Percentiles rank a stretch among this genome's conserved stretches.
phyloP scores from a whole-genome alignment of 2,797 vertebrate genomes.

The Danio tinwini region DNA sequence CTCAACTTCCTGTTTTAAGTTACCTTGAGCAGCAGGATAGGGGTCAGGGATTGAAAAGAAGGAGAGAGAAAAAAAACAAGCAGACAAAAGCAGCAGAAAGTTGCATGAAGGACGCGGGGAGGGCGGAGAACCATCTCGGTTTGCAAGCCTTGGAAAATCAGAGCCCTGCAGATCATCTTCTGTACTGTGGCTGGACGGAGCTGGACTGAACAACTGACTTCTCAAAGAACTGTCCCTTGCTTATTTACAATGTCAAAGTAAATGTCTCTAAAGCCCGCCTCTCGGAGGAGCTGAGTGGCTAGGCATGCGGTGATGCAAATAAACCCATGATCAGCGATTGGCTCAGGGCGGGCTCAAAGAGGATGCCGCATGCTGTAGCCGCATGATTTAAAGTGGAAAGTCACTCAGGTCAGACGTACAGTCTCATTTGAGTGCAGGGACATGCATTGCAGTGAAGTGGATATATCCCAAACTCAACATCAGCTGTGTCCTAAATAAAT shows the following conservation, averaged over 20 bases:
- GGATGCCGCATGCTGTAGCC: conserved; percentile 81
- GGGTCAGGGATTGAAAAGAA: conserved; percentile 87
- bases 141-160: conserved; percentile 70
- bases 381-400: conserved; percentile 86
- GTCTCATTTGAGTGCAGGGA: conserved; percentile 71
- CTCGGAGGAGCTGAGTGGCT: conserved; percentile 68
- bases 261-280: conserved; percentile 81
- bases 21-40: conserved; percentile 99
- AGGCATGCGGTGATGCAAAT: conserved; percentile 69
- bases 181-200: conserved; percentile 68
- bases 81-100: conserved; percentile 73
- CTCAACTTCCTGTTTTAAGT: conserved; percentile 99
- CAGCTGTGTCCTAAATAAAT: neutral
- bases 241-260: conserved; percentile 91
- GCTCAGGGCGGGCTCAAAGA: conserved; percentile 68
- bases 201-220: conserved; percentile 76
- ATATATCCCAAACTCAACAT: conserved; percentile 14
- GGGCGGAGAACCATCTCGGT: conserved; percentile 52
- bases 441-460: conserved; percentile 44
- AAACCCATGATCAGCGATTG: conserved; percentile 65
- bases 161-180: conserved; percentile 64
- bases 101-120: conserved; percentile 63
- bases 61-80: conserved; percentile 54
- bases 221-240: conserved; percentile 84
- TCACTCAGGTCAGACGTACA: conserved; percentile 73